Evolutionary conservation across 2,113 vertebrate species (phyloP).

Genomic region (Panurus biarmicus): DNA sequence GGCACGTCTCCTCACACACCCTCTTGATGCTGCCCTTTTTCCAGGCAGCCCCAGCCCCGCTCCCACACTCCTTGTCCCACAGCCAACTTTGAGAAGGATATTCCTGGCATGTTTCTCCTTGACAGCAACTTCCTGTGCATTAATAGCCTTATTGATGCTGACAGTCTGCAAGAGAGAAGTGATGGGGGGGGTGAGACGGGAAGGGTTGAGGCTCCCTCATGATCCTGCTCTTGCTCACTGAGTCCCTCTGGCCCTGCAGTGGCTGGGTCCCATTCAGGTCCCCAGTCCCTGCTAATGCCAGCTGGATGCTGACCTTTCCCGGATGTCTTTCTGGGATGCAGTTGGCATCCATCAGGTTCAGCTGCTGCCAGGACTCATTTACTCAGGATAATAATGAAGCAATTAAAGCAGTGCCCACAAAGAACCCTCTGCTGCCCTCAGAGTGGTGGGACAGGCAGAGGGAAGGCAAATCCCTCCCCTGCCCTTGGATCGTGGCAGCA

Average conservation of each 20-base stretch:
- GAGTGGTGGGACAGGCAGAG: not conserved
- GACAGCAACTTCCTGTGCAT: slow-evolving; percentile 97
- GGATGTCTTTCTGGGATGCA: slow-evolving; percentile 44
- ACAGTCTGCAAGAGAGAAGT: slow-evolving; percentile 82
- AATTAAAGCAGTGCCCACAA: slow-evolving; percentile 46
- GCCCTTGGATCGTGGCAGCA: not conserved
- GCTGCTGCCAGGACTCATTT: slow-evolving; percentile 54
- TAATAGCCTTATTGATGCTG: slow-evolving; percentile 99
- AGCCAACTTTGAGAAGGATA: slow-evolving; percentile 81
- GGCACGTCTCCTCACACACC: not conserved
- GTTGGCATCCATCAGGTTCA: slow-evolving; percentile 53
- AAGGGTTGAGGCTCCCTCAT: not conserved
- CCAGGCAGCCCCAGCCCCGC: not conserved
- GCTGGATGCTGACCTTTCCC: slow-evolving; percentile 35
- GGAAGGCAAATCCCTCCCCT: not conserved
- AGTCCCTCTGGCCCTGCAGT: not conserved
- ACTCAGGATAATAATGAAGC: slow-evolving; percentile 35
- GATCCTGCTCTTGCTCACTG: not conserved
- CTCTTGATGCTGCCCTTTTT: not conserved
- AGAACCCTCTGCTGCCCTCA: slow-evolving; percentile 12
- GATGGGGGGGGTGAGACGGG: not conserved
- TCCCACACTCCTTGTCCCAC: not conserved
- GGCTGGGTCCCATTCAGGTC: slow-evolving; percentile 7
- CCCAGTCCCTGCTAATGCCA: not conserved
- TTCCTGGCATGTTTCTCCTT: slow-evolving; percentile 99